phyloP scores from a whole-genome alignment of 1,140 invertebrate species.

The Neotoxoptera formosana region DNA sequence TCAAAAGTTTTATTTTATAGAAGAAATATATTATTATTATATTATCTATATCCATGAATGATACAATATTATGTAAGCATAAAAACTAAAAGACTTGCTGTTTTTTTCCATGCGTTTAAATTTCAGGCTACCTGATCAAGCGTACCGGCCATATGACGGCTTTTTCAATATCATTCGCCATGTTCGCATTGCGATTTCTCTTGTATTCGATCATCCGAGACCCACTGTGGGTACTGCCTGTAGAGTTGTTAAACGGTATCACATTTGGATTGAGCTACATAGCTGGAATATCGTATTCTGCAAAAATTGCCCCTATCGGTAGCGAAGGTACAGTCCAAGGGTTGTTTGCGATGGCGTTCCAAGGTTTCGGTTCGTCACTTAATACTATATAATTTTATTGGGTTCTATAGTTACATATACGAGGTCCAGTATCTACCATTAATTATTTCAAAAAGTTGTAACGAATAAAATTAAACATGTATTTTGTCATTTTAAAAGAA shows the following conservation, averaged over 20 bases:
- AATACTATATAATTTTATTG: neutral
- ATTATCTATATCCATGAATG: neutral
- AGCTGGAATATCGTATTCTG: slow-evolving; percentile 88
- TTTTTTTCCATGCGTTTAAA: neutral
- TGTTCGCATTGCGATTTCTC: slow-evolving; percentile 79
- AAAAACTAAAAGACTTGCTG: neutral
- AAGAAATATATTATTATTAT: no score
- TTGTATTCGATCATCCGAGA: slow-evolving; percentile 82
- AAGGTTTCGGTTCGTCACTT: slow-evolving; percentile 74
- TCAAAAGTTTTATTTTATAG: no score
- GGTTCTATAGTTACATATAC: neutral
- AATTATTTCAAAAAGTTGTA: neutral
- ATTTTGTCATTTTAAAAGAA: neutral
- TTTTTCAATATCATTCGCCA: slow-evolving; percentile 80
- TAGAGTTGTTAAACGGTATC: slow-evolving; percentile 86
- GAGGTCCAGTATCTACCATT: neutral
- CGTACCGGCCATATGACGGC: slow-evolving; percentile 83
- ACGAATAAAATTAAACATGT: neutral
- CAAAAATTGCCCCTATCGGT: slow-evolving; percentile 81
- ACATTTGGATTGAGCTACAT: slow-evolving; percentile 90
- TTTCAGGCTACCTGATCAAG: slow-evolving; percentile 75
- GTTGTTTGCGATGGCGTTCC: slow-evolving; percentile 83
- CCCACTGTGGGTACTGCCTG: slow-evolving; percentile 82
- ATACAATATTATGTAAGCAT: neutral
- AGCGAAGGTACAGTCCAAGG: slow-evolving; percentile 87